phyloP scores from a whole-genome alignment of 2,113 vertebrate genomes.

The Sphaerodactylus townsendi region DNA sequence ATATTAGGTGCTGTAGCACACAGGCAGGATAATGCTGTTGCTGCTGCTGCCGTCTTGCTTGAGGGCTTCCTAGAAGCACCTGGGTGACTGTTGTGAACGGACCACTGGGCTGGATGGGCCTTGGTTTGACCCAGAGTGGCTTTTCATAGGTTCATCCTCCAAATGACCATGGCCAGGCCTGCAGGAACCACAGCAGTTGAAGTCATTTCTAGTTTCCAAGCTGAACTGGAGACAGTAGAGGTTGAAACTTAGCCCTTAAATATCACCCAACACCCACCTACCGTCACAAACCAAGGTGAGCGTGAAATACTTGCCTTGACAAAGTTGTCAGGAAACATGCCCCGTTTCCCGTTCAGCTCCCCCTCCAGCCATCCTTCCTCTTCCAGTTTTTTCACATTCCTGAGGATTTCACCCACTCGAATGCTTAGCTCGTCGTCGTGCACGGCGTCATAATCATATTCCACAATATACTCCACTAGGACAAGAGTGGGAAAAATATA shows the following conservation, averaged over 20 bases:
- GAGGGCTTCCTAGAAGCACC: no score
- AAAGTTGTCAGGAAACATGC: constrained; percentile 98
- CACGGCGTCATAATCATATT: constrained; percentile 90
- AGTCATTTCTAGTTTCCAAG: neutral
- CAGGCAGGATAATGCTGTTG: no score
- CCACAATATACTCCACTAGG: constrained; percentile 91
- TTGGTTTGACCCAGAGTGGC: no score
- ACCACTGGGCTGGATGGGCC: no score
- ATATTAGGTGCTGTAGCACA: no score
- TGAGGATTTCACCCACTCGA: constrained; percentile 89
- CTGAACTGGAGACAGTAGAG: neutral
- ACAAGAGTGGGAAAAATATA: constrained; percentile 22
- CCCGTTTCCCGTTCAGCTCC: constrained; percentile 88
- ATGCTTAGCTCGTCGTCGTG: constrained; percentile 95
- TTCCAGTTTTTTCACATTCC: constrained; percentile 87
- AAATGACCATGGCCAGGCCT: no score
- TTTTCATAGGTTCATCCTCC: no score
- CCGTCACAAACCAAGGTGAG: no score
- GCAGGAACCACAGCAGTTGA: no score
- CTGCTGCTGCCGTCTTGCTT: no score
- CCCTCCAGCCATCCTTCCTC: constrained; percentile 98
- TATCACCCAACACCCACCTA: neutral
- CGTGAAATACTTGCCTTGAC: constrained; percentile 85
- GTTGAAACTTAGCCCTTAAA: constrained; percentile 3
- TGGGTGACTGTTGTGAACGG: no score